Conservation (phyloP, 2,113 vertebrate species). For the Bos javanicus region DNA sequence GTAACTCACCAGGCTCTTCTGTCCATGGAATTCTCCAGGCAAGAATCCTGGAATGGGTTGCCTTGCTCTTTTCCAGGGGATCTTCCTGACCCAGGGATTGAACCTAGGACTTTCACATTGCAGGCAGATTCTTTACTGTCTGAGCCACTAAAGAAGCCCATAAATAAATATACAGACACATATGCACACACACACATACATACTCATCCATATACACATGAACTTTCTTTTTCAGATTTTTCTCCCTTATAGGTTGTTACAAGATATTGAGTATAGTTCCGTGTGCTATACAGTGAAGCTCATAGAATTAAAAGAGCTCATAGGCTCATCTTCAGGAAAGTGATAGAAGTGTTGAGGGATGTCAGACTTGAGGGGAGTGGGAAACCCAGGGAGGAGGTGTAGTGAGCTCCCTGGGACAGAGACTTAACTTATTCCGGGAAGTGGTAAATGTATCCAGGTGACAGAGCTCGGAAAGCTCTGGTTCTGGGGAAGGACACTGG, state of each 20-base stretch:
- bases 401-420: not conserved
- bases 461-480: not conserved
- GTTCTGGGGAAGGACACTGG: not conserved
- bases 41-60: not conserved
- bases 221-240: not conserved
- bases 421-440: not conserved
- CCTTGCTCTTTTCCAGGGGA: not conserved
- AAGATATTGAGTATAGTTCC: not conserved
- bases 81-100: not conserved
- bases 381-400: not conserved
- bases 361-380: not conserved
- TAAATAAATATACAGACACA: not conserved
- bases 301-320: not conserved
- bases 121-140: not conserved
- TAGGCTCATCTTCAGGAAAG: not conserved
- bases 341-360: not conserved
- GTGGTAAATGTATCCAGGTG: not conserved
- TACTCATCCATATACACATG: not conserved
- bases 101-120: not conserved
- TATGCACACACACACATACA: not conserved
- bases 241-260: not conserved
- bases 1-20: not conserved
- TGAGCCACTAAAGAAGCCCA: not conserved
- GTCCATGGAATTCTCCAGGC: not conserved
- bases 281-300: not conserved